phyloP scores from a whole-genome alignment of 2,113 vertebrate genomes.

The Paramormyrops kingsleyae region DNA sequence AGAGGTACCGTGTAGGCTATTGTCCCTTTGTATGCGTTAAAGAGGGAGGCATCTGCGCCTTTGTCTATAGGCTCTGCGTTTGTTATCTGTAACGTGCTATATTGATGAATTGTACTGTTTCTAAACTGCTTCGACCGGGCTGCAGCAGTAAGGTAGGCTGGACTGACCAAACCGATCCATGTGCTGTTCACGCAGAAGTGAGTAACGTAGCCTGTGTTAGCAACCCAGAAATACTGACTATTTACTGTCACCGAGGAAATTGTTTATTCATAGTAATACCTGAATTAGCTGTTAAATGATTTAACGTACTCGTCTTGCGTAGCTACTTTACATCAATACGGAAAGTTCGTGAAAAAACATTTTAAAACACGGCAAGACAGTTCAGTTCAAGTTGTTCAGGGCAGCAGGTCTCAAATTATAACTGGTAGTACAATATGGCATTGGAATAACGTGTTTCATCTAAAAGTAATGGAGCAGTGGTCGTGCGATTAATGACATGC shows the following conservation, averaged over 20 bases:
- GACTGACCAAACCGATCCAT: neutral
- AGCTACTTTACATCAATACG: neutral
- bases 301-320: neutral
- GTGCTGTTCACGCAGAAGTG: neutral
- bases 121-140: neutral
- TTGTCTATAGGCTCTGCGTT: neutral
- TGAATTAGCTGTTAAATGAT: neutral
- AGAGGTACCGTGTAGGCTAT: constrained; percentile 30
- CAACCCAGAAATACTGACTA: neutral
- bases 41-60: neutral
- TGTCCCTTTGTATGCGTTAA: neutral
- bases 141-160: neutral
- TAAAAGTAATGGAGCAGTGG: neutral
- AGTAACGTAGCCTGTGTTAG: neutral
- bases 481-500: neutral
- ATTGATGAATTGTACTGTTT: constrained; percentile 11
- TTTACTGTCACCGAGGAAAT: neutral
- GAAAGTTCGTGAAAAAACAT: neutral
- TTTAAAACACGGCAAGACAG: neutral
- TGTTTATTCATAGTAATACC: neutral
- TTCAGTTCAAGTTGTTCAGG: neutral
- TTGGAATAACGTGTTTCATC: neutral
- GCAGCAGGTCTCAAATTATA: neutral
- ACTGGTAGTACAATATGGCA: neutral
- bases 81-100: neutral